phyloP scores from a whole-genome alignment of 1,140 invertebrate species.

The Paralvinella palmiformis region DNA sequence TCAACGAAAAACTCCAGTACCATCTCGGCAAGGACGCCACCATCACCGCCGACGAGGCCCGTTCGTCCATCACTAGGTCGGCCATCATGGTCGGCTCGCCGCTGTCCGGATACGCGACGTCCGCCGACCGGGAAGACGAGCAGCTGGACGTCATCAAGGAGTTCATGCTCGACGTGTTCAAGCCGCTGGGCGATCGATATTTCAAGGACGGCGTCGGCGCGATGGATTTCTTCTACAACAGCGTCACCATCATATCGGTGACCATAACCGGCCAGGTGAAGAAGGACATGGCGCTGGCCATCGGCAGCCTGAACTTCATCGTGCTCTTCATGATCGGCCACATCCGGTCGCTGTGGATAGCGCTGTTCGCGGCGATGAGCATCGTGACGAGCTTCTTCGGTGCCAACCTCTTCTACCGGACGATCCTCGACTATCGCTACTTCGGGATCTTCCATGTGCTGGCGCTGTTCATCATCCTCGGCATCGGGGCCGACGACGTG shows the following conservation, averaged over 20 bases:
- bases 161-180: slow-evolving; percentile 6
- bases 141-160: slow-evolving; percentile 9
- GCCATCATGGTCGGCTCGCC: slow-evolving; percentile 12
- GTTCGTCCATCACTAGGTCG: slow-evolving; percentile 13
- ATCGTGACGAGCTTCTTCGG: slow-evolving; percentile 20
- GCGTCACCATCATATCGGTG: neutral
- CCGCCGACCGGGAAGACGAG: slow-evolving; percentile 5
- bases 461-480: slow-evolving; percentile 23
- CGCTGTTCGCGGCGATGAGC: slow-evolving; percentile 12
- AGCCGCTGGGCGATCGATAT: neutral
- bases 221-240: slow-evolving; percentile 17
- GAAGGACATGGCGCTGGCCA: slow-evolving; percentile 26
- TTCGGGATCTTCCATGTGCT: slow-evolving; percentile 24
- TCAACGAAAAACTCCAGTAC: slow-evolving; percentile 3
- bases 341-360: slow-evolving; percentile 28
- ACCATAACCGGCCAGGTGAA: slow-evolving; percentile 22
- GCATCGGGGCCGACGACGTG: slow-evolving; percentile 23
- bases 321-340: slow-evolving; percentile 29
- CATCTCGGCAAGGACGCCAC: slow-evolving; percentile 11
- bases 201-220: neutral
- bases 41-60: slow-evolving; percentile 1
- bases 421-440: slow-evolving; percentile 20
- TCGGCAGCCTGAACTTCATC: slow-evolving; percentile 31
- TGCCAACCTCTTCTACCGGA: slow-evolving; percentile 22
- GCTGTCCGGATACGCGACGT: slow-evolving; percentile 9